Evolutionary conservation across 2,797 vertebrate genomes (phyloP).

Genomic region (Rhinophrynus dorsalis): DNA sequence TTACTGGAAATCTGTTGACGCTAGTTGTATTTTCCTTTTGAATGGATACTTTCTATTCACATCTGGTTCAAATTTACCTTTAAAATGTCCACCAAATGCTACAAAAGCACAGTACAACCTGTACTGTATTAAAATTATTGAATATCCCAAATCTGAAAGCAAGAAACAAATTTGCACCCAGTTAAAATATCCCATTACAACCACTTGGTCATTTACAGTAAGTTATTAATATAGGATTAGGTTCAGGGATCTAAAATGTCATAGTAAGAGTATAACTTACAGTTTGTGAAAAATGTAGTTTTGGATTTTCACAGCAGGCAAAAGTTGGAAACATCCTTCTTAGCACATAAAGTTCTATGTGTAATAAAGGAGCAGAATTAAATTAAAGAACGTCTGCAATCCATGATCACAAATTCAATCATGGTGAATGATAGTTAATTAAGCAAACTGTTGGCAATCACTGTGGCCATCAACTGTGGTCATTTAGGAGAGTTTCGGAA

Average conservation of each 20-base stretch:
- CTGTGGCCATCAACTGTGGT: not conserved
- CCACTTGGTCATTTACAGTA: constrained; percentile 52
- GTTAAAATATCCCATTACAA: constrained; percentile 65
- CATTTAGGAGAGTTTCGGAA: not conserved
- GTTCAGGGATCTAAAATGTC: constrained; percentile 54
- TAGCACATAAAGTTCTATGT: constrained; percentile 8
- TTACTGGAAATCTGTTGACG: constrained; percentile 65
- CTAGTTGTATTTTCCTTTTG: constrained; percentile 65
- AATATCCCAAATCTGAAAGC: constrained; percentile 56
- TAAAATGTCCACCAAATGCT: constrained; percentile 73
- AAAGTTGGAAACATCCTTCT: constrained; percentile 16
- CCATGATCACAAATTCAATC: not conserved
- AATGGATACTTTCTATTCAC: constrained; percentile 59
- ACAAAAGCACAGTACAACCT: constrained; percentile 64
- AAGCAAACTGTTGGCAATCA: constrained; percentile 13
- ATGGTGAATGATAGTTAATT: constrained; percentile 6
- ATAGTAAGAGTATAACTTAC: constrained; percentile 48
- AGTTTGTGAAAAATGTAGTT: not conserved
- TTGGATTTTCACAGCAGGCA: constrained; percentile 21
- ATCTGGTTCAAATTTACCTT: constrained; percentile 72
- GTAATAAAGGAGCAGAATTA: constrained; percentile 14
- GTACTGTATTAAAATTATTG: constrained; percentile 61
- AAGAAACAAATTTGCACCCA: constrained; percentile 60
- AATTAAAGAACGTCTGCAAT: constrained; percentile 26
- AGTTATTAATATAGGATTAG: constrained; percentile 55